A percentile compares a stretch with the other conserved stretches of the same genome.
Evolutionary conservation across 2,888 invertebrate genomes (phyloP).

Genomic region (Drosophila infuscata): DNA sequence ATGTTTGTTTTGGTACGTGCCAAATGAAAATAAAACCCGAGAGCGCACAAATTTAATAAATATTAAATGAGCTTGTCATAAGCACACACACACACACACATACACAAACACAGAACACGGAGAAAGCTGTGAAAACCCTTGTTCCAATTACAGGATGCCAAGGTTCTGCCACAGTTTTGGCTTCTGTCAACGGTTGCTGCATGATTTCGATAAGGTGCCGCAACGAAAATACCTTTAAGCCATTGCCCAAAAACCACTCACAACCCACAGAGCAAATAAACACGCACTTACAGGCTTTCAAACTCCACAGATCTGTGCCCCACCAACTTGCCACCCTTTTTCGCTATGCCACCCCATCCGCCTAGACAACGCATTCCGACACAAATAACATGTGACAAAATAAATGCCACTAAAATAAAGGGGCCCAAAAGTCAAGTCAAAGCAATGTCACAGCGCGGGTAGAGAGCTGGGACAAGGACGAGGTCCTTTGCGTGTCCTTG

Average conservation of each 20-base stretch:
- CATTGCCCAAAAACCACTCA: conserved; percentile 42
- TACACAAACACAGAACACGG: not conserved
- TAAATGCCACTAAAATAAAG: conserved; percentile 66
- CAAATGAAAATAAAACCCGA: conserved; percentile 70
- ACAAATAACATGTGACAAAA: conserved; percentile 73
- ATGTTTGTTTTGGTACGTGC: conserved; percentile 71
- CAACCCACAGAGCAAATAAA: conserved; percentile 61
- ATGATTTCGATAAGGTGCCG: conserved; percentile 66
- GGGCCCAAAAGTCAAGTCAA: conserved; percentile 56
- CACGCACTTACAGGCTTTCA: conserved; percentile 70
- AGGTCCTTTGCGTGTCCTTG: conserved; percentile 50
- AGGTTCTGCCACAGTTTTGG: conserved; percentile 23
- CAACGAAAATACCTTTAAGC: conserved; percentile 65
- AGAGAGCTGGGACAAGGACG: not conserved
- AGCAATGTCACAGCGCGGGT: not conserved
- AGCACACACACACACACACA: conserved; percentile 41
- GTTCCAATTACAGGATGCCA: conserved; percentile 60
- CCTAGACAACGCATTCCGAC: conserved; percentile 47
- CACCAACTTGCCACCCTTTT: not conserved
- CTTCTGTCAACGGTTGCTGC: conserved; percentile 50
- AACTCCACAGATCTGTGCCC: conserved; percentile 29
- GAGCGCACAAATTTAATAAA: conserved; percentile 73
- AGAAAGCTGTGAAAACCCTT: conserved; percentile 46
- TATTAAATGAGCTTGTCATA: conserved; percentile 76
- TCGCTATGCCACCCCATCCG: conserved; percentile 7